A percentile compares a stretch with the other conserved stretches of the same genome.
phyloP scores from a whole-genome alignment of 2,113 vertebrate species.

The Oryctolagus cuniculus region mOryCun1.1 NC_091439.1:105910501-105911000 shows the following conservation, averaged over 20 bases:
- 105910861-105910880: neutral
- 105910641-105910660: neutral
- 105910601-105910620: neutral
- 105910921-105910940: neutral
- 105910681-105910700: neutral
- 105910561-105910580: neutral
- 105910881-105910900: neutral
- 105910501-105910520: neutral
- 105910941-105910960: neutral
- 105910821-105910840: neutral
- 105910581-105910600: neutral
- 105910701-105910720: neutral
- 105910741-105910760: neutral
- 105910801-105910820: neutral
- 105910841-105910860: neutral
- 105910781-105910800: neutral
- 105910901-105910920: neutral
- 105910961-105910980: neutral
- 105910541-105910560: neutral
- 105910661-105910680: neutral
- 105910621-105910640: neutral
- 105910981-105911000: neutral
- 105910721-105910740: neutral
- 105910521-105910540: neutral
- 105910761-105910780: no score